Conservation (phyloP, 2,888 invertebrate species). For the Conomelus anceps region DNA sequence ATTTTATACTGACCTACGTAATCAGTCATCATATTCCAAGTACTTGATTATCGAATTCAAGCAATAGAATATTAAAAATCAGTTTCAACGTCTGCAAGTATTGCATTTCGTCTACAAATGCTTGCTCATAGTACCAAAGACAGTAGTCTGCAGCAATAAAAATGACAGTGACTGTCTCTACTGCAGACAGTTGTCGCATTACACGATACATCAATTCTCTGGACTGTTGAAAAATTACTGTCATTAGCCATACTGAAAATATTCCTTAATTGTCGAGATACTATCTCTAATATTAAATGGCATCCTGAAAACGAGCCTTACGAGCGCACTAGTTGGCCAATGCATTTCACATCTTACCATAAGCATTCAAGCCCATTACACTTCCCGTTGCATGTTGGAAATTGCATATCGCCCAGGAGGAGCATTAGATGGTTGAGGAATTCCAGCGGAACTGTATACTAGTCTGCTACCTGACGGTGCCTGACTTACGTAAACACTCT, state of each 20-base stretch:
- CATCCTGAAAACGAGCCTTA: too few species aligned
- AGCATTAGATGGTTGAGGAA: conserved; percentile 13
- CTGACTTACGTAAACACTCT: conserved; percentile 33
- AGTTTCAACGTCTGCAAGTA: not conserved
- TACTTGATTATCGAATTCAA: not conserved
- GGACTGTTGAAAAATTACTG: not conserved
- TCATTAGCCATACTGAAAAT: too few species aligned
- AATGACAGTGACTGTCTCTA: not conserved
- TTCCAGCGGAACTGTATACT: conserved; percentile 31
- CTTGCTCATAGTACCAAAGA: too few species aligned
- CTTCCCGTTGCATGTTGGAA: conserved; percentile 16
- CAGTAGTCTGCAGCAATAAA: not conserved
- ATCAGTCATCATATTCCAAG: not conserved
- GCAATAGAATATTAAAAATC: too few species aligned
- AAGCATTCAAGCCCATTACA: not conserved
- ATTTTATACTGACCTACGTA: not conserved
- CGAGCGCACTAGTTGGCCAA: too few species aligned
- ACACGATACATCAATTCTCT: not conserved
- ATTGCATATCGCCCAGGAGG: conserved; percentile 20
- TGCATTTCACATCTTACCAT: too few species aligned
- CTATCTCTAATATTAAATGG: too few species aligned
- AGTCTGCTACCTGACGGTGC: conserved; percentile 29
- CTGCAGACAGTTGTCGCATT: too few species aligned
- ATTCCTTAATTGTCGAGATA: too few species aligned
- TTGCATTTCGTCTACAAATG: not conserved